Conservation (phyloP, 1,140 invertebrate genomes). For the Acromyrmex heyeri region DNA sequence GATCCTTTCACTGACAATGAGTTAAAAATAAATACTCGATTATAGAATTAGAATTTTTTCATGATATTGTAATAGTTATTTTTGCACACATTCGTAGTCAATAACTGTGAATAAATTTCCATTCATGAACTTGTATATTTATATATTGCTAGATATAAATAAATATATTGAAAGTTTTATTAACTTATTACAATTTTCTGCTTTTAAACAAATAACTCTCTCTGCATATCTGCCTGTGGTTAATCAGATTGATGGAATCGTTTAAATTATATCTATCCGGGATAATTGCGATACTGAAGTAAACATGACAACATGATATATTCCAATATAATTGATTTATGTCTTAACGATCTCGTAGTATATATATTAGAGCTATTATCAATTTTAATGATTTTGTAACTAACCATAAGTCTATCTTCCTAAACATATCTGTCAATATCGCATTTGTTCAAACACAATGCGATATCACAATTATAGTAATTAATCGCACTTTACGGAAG, state of each 20-base stretch:
- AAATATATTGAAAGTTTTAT: not conserved
- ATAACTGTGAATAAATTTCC: not conserved
- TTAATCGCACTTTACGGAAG: not conserved
- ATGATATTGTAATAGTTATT: not conserved
- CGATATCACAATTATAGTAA: slow-evolving; percentile 35
- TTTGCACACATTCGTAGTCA: not conserved
- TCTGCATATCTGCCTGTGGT: not conserved
- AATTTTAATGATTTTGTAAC: slow-evolving; percentile 15
- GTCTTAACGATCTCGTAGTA: slow-evolving; percentile 15
- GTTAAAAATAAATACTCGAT: not conserved
- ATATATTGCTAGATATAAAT: not conserved
- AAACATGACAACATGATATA: slow-evolving; percentile 14
- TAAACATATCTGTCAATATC: slow-evolving; percentile 18
- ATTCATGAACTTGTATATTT: not conserved
- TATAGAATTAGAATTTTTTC: not conserved
- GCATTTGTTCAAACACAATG: slow-evolving; percentile 10
- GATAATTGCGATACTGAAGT: slow-evolving; percentile 8
- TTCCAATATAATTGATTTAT: slow-evolving; percentile 43
- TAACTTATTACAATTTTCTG: slow-evolving; percentile 1
- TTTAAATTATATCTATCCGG: not conserved
- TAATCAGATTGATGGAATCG: not conserved
- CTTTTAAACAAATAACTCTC: slow-evolving; percentile 27
- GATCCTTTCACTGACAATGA: not conserved
- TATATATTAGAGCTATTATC: slow-evolving; percentile 6
- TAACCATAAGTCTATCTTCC: not conserved